Evolutionary conservation across 64 coral and sea anemone species (phyloP), one percentile per base, ranked within the genome.

Genomic region (Astreopora myriophthalma): DNA sequence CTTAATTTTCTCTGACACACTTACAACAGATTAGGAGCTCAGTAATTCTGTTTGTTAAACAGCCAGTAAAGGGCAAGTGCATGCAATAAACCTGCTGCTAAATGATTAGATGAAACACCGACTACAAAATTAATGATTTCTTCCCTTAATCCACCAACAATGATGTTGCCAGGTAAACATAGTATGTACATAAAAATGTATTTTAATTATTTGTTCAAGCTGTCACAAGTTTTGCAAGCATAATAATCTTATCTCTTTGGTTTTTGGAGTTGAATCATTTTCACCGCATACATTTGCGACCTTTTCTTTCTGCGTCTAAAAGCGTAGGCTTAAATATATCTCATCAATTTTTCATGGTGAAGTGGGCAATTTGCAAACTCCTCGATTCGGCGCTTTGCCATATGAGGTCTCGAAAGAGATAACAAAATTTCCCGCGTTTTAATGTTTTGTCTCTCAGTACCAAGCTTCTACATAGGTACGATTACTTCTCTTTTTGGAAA

Each of bases 291-390:
- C 11, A 71, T 71, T 32, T 33, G 68, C 12, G 23, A 67, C 26
- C 24, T 27, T 7, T 51, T 78, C 49, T 28, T 29, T 34, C 9
- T 34, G 24, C 13, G 1, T 60, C 25, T 9, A 11, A 51, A 52
- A 17, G 29, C 12, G 48, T 60, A 19, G 76, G 49, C 17, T n/a
- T 83, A n/a, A n/a, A n/a, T n/a, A n/a, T n/a, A 34, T 26, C 8
- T 83, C 79, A 83, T 83, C 19, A 83, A 83, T 83, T 65, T 83
- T 83, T 83, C 37, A 83, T 65, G 57, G 20, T 0, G 20, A 23
- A 64, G 1, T 17, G 0, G 27, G 79, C 38, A 83, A 83, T 64
- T 31, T 51, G 24, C 30, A 24, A 20, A 20, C n/a, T 83, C 16
- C 79, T 83, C 11, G 49, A 0, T 75, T 10, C 23, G 8, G 12